Conservation (phyloP, 2,797 vertebrate species). For the Diplodus puntazzo region DNA sequence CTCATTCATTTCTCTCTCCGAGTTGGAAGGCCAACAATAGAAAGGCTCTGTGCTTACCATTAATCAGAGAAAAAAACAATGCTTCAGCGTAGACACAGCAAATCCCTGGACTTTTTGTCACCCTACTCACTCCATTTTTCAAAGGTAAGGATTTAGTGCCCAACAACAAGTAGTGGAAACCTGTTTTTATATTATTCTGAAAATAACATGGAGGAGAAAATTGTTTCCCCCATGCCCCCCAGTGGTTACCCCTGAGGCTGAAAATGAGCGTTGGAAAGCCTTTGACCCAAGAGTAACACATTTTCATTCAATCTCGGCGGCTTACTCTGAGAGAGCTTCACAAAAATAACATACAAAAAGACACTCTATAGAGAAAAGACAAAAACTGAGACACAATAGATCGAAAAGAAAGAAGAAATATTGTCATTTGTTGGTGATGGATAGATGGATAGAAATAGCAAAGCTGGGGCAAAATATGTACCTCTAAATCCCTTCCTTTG, state of each 20-base stretch:
- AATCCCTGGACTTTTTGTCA: not conserved
- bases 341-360: constrained; percentile 33
- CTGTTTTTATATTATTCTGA: constrained; percentile 40
- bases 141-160: constrained; percentile 30
- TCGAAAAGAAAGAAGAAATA: not conserved
- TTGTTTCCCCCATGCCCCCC: constrained; percentile 28
- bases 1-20: not conserved
- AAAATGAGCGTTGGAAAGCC: constrained; percentile 61
- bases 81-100: not conserved
- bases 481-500: constrained; percentile 1
- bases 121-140: constrained; percentile 14
- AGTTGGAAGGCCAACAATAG: constrained; percentile 12
- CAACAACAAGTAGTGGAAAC: constrained; percentile 27
- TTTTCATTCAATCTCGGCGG: constrained; percentile 58
- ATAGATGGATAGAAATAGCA: not conserved
- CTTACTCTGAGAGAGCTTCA: constrained; percentile 5
- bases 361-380: constrained; percentile 1
- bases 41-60: constrained; percentile 4
- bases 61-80: constrained; percentile 20
- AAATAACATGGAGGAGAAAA: constrained; percentile 55
- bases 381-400: not conserved
- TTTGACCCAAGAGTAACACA: constrained; percentile 58
- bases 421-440: not conserved
- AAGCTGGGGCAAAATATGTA: constrained; percentile 7
- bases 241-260: constrained; percentile 43